phyloP scores from a whole-genome alignment of 2,888 invertebrate genomes.

The Acanthosepion esculentum region DNA sequence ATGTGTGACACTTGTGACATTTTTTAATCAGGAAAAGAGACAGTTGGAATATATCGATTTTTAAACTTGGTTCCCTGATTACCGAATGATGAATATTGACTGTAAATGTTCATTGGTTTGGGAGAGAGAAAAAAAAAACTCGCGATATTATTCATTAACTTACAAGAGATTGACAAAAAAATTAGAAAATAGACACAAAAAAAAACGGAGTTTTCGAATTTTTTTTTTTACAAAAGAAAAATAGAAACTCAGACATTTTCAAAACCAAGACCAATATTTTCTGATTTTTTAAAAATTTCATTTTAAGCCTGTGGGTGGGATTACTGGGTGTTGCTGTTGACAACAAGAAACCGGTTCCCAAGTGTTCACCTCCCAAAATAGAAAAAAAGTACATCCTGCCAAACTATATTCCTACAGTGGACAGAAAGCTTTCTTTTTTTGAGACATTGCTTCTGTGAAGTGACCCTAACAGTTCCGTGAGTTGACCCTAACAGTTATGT shows the following conservation, averaged over 20 bases:
- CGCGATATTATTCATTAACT: constrained; percentile 81
- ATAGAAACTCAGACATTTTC: neutral
- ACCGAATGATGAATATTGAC: neutral
- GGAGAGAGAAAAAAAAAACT: constrained; percentile 79
- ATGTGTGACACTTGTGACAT: neutral
- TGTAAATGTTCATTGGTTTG: neutral
- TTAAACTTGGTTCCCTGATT: neutral
- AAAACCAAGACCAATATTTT: neutral
- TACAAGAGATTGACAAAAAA: neutral
- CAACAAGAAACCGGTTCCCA: neutral
- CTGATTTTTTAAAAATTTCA: neutral
- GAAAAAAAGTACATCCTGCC: neutral
- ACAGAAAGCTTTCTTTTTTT: neutral
- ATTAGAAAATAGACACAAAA: neutral
- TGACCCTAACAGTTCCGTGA: neutral
- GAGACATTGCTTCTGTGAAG: neutral
- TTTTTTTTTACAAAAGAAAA: neutral
- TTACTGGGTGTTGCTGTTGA: neutral
- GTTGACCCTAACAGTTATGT: neutral
- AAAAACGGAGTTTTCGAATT: neutral
- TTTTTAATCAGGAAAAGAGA: neutral
- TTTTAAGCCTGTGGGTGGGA: neutral
- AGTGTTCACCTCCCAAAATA: neutral
- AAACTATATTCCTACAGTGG: neutral
- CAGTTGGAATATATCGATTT: neutral